Evolutionary conservation across 2,888 invertebrate genomes (phyloP).

Genomic region (Carabus problematicus): DNA sequence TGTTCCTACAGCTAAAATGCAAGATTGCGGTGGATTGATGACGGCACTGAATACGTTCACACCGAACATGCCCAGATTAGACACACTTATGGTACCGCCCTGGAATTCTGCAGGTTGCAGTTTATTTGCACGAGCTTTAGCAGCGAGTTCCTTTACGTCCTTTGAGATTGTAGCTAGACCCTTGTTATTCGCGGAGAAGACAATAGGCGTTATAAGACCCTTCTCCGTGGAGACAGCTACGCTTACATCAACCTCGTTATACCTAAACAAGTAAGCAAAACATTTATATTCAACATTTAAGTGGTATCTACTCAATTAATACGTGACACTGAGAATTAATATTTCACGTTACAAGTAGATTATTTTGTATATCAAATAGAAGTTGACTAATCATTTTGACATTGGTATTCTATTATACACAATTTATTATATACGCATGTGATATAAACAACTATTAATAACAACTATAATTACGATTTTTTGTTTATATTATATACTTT

Average conservation of each 20-base stretch:
- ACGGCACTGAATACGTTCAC: conserved; percentile 90
- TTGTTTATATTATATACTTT: too few relatives aligned
- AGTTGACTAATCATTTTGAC: too few relatives aligned
- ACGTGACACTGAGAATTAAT: too few relatives aligned
- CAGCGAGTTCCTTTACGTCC: conserved; percentile 80
- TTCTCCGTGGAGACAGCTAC: conserved; percentile 96
- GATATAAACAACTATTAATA: background rate
- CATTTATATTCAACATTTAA: conserved; percentile 15
- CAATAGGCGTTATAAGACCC: conserved; percentile 96
- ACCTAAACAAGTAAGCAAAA: conserved; percentile 63
- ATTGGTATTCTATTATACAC: too few relatives aligned
- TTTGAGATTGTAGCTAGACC: conserved; percentile 85
- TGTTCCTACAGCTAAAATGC: conserved; percentile 91
- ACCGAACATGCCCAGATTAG: conserved; percentile 95
- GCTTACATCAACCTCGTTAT: conserved; percentile 90
- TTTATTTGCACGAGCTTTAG: conserved; percentile 86
- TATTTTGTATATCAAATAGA: too few relatives aligned
- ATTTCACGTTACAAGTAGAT: too few relatives aligned
- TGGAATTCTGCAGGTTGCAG: conserved; percentile 94
- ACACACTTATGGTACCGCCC: conserved; percentile 94
- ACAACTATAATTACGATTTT: too few relatives aligned
- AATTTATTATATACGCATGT: too few relatives aligned
- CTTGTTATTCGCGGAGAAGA: conserved; percentile 89
- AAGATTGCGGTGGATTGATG: conserved; percentile 95
- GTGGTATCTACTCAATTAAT: too few relatives aligned